Evolutionary conservation across 2,888 invertebrate species (phyloP).

Genomic region (Eupithecia vulgata): DNA sequence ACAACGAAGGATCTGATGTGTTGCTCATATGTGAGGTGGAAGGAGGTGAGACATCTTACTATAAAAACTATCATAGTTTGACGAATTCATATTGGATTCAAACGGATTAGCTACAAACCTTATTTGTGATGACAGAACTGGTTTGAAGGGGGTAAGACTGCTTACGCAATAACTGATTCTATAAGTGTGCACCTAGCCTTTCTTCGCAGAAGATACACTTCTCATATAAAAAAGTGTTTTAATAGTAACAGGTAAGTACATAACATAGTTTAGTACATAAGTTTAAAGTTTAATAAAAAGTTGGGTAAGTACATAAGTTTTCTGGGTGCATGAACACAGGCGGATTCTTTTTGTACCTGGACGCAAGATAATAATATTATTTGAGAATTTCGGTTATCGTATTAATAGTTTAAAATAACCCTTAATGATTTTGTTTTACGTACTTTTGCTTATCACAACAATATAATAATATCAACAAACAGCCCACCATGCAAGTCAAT

Average conservation of each 20-base stretch:
- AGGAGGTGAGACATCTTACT: conserved; percentile 85
- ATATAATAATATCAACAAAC: background rate
- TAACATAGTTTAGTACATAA: background rate
- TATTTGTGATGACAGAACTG: too few species aligned
- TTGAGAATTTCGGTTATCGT: background rate
- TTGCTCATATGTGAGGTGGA: conserved; percentile 92
- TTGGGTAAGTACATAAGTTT: background rate
- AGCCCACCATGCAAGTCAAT: background rate
- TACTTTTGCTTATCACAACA: background rate
- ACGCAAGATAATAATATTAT: background rate
- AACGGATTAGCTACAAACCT: too few species aligned
- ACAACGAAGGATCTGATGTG: conserved; percentile 93
- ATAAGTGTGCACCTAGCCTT: background rate
- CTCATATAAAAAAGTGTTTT: background rate
- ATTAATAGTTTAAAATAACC: background rate
- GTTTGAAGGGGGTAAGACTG: too few species aligned
- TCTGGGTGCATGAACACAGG: background rate
- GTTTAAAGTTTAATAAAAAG: too few species aligned
- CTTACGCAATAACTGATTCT: background rate
- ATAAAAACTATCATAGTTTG: too few species aligned
- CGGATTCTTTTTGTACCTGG: background rate
- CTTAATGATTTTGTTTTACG: background rate
- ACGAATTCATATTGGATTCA: too few species aligned
- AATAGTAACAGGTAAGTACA: background rate
- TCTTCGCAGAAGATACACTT: background rate